A percentile compares a stretch with the other conserved stretches of the same genome.
Conservation (phyloP, 2,888 invertebrate genomes). For the Nomada fabriciana region DNA sequence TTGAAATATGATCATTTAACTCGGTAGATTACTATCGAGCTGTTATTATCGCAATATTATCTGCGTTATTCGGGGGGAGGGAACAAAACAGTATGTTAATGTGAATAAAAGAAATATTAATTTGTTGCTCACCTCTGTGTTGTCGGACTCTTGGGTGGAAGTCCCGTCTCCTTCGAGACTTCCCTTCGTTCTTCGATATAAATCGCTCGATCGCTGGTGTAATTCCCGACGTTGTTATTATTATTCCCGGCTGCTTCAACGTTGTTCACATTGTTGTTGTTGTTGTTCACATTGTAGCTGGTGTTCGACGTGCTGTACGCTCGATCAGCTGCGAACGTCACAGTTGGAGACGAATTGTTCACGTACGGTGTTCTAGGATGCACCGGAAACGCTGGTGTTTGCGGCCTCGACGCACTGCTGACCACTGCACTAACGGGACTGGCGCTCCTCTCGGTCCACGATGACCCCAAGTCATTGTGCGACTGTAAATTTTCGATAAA, state of each 20-base stretch:
- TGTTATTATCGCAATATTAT: slow-evolving; percentile 15
- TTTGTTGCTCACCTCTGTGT: slow-evolving; percentile 86
- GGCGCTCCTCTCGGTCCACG: slow-evolving; percentile 87
- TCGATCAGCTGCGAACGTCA: slow-evolving; percentile 82
- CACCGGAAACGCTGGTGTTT: slow-evolving; percentile 97
- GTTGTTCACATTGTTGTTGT: slow-evolving; percentile 66
- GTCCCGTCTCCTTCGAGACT: slow-evolving; percentile 85
- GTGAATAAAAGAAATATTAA: background rate
- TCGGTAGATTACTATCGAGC: background rate
- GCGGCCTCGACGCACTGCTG: slow-evolving; percentile 88
- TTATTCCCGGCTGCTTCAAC: slow-evolving; percentile 69
- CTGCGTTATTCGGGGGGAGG: background rate
- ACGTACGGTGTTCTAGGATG: slow-evolving; percentile 95
- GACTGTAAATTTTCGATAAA: slow-evolving; percentile 66
- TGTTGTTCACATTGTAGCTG: slow-evolving; percentile 75
- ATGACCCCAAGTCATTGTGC: slow-evolving; percentile 87
- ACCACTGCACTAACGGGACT: slow-evolving; percentile 86
- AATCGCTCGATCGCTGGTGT: slow-evolving; percentile 78
- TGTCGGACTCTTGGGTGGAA: slow-evolving; percentile 93
- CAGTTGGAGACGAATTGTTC: slow-evolving; percentile 90
- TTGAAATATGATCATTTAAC: background rate
- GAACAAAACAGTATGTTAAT: background rate
- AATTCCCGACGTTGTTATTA: slow-evolving; percentile 77
- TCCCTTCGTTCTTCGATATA: slow-evolving; percentile 82
- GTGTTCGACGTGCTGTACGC: slow-evolving; percentile 75